Evolutionary conservation across 2,888 invertebrate genomes (phyloP).

Genomic region (Trachelus stipa): DNA sequence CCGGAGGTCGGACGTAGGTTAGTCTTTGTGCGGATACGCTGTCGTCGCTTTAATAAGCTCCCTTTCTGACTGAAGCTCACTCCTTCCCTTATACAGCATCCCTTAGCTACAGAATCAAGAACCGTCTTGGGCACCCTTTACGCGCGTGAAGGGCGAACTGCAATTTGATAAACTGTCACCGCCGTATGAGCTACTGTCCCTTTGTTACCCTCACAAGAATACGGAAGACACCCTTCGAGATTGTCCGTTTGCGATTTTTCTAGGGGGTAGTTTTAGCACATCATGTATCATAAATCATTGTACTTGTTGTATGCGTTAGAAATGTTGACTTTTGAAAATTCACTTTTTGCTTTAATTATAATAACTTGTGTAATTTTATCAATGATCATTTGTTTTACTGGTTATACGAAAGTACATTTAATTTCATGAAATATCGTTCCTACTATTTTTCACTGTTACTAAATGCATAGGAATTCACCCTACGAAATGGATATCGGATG

Average conservation of each 20-base stretch:
- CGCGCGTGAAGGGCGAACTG: slow-evolving; percentile 42
- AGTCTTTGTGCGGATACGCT: slow-evolving; percentile 41
- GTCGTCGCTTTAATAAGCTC: slow-evolving; percentile 60
- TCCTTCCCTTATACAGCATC: not conserved
- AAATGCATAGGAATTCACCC: not conserved
- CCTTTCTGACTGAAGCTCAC: slow-evolving; percentile 26
- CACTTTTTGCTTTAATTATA: not conserved
- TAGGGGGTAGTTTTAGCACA: not conserved
- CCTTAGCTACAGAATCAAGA: not conserved
- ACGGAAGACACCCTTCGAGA: not conserved
- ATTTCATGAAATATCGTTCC: not conserved
- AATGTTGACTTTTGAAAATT: not conserved
- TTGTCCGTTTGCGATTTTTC: not conserved
- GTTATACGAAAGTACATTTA: not conserved
- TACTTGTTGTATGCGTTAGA: not conserved
- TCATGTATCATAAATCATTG: not conserved
- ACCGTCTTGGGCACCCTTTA: slow-evolving; percentile 47
- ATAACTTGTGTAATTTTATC: not conserved
- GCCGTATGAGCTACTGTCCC: slow-evolving; percentile 18
- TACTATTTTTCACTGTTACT: not conserved
- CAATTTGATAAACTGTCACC: slow-evolving; percentile 61
- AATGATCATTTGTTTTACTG: not conserved
- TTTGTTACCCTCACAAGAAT: not conserved
- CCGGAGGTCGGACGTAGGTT: slow-evolving; percentile 50
- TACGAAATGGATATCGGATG: slow-evolving; percentile 11